Percentiles rank a stretch among this genome's conserved stretches.
These are phyloP conservation scores for Hemithea aestivaria DNA, from an alignment of 2,888 invertebrate genomes.

Conservation along the genomic window DNA sequence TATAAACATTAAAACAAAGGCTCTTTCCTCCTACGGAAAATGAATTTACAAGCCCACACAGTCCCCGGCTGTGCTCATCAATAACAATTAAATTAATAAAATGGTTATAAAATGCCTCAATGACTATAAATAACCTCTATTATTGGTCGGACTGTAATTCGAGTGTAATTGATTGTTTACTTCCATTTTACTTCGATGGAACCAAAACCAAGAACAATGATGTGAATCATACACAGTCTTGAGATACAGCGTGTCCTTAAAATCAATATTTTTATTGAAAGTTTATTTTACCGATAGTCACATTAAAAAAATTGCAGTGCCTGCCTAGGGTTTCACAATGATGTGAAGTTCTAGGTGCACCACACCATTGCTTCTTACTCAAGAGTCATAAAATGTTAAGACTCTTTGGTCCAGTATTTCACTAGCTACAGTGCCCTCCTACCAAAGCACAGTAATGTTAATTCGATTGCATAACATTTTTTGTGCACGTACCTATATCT, in stretches of 20 bases:
- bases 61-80: conserved; percentile 55
- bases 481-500: no score
- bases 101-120: conserved; percentile 70
- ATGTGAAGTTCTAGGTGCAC: no score
- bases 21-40: conserved; percentile 41
- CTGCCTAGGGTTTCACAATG: no score
- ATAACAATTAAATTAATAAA: conserved; percentile 73
- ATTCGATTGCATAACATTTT: no score
- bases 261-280: not conserved
- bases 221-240: conserved; percentile 64
- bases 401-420: no score
- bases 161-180: conserved; percentile 73
- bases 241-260: conserved; percentile 34
- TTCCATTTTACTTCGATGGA: conserved; percentile 70
- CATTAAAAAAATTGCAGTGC: no score
- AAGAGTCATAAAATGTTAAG: no score
- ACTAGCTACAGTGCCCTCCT: no score
- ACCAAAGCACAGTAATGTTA: no score
- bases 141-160: conserved; percentile 64
- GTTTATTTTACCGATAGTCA: no score
- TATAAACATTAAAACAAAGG: conserved; percentile 47
- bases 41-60: conserved; percentile 56
- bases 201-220: conserved; percentile 62
- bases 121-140: conserved; percentile 72
- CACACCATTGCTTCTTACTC: no score